These are phyloP conservation scores for Formica aserva DNA, from an alignment of 2,888 invertebrate genomes.

Conservation along the genomic window DNA sequence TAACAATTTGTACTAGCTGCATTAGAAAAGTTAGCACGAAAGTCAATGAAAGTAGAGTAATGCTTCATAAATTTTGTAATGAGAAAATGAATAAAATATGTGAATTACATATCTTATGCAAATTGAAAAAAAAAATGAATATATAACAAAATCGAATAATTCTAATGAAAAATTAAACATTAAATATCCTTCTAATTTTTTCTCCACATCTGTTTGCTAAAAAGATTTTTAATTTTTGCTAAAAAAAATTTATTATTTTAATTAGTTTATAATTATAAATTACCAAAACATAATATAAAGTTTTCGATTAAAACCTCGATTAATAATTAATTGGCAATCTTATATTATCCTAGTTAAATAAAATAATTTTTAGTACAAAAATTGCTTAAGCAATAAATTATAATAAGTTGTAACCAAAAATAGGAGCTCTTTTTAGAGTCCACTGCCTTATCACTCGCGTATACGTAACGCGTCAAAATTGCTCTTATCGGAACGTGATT, in stretches of 20 bases:
- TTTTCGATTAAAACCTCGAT: neutral
- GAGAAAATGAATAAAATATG: neutral
- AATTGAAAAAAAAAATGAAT: neutral
- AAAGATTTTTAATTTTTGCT: too few species aligned
- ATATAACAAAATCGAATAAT: neutral
- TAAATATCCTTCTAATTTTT: neutral
- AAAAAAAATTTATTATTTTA: neutral
- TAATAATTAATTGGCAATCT: neutral
- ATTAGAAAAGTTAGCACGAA: neutral
- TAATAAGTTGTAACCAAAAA: neutral
- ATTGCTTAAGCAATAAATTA: neutral
- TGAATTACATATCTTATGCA: neutral
- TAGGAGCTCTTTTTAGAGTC: neutral
- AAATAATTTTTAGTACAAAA: neutral
- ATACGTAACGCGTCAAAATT: neutral
- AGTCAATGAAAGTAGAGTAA: neutral
- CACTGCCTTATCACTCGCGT: neutral
- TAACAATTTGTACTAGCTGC: constrained; percentile 15
- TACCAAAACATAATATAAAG: neutral
- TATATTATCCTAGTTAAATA: neutral
- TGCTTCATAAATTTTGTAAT: neutral
- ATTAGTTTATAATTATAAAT: neutral
- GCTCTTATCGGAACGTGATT: neutral
- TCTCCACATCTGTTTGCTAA: neutral
- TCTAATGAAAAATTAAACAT: neutral